Evolutionary conservation across 2,113 vertebrate genomes (phyloP).

Genomic region (Daboia siamensis): DNA sequence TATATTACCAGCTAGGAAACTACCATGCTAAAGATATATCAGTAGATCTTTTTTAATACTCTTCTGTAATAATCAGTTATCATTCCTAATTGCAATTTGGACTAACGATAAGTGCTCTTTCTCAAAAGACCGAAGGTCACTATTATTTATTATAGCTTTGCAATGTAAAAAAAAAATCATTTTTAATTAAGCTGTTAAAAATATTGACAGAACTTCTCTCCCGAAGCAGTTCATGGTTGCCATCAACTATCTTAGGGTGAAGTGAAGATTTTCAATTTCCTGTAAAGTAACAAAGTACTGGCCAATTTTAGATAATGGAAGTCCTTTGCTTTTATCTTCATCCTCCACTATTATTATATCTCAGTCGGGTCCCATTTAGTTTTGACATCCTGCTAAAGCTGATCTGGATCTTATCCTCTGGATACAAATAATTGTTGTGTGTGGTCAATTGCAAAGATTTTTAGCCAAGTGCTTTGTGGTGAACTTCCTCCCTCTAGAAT

Average conservation of each 20-base stretch:
- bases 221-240: constrained; percentile 38
- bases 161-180: constrained; percentile 18
- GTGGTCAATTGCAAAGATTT: constrained; percentile 51
- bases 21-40: not conserved
- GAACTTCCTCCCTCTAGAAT: constrained; percentile 43
- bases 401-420: constrained; percentile 53
- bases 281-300: constrained; percentile 40
- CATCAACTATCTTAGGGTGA: constrained; percentile 21
- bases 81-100: not conserved
- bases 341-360: constrained; percentile 44
- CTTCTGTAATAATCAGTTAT: not conserved
- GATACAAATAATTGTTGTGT: constrained; percentile 53
- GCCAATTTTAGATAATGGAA: constrained; percentile 58
- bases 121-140: not conserved
- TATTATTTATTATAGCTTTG: not conserved
- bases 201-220: constrained; percentile 15
- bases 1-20: not conserved
- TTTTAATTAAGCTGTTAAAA: constrained; percentile 15
- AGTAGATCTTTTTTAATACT: not conserved
- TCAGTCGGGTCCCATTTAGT: constrained; percentile 40
- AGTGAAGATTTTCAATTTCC: constrained; percentile 44
- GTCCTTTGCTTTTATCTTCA: constrained; percentile 54
- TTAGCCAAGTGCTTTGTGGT: constrained; percentile 35
- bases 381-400: constrained; percentile 40
- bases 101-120: too few relatives aligned